phyloP scores from a whole-genome alignment of 1,140 invertebrate species.

The Nasonia giraulti region DNA sequence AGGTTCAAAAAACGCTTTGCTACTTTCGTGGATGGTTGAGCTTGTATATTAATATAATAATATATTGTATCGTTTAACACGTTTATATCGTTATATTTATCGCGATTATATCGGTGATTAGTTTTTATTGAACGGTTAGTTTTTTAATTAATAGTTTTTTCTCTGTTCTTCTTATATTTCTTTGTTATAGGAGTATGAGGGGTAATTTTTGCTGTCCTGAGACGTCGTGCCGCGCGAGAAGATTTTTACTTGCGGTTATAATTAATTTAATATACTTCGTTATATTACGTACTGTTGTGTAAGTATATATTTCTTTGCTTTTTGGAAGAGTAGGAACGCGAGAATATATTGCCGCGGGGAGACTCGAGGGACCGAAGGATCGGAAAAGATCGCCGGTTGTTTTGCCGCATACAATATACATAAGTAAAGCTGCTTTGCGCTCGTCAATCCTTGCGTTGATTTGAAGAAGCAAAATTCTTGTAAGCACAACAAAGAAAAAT shows the following conservation, averaged over 20 bases:
- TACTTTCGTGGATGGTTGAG: constrained; percentile 43
- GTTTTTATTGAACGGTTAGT: background rate
- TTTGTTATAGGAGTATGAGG: background rate
- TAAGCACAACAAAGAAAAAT: background rate
- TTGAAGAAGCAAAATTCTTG: constrained; percentile 25
- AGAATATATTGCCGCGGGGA: constrained; percentile 32
- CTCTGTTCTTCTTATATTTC: background rate
- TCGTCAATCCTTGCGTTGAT: background rate
- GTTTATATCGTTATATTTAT: background rate
- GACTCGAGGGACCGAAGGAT: constrained; percentile 26
- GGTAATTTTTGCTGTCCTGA: constrained; percentile 2
- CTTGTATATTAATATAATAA: constrained; percentile 9
- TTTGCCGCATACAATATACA: background rate
- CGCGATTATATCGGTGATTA: background rate
- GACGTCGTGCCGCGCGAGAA: background rate
- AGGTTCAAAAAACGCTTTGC: constrained; percentile 22
- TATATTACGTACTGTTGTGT: constrained; percentile 3
- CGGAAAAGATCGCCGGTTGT: constrained; percentile 14
- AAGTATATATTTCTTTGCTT: background rate
- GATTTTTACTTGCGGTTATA: background rate
- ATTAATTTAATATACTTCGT: background rate
- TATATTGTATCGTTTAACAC: background rate
- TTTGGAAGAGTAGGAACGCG: background rate
- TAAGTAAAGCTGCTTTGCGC: background rate
- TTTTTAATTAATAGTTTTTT: background rate